Percentiles rank a stretch among this genome's conserved stretches.
Conservation (phyloP, 2,888 invertebrate genomes). For the Caenorhabditis wallacei region DNA sequence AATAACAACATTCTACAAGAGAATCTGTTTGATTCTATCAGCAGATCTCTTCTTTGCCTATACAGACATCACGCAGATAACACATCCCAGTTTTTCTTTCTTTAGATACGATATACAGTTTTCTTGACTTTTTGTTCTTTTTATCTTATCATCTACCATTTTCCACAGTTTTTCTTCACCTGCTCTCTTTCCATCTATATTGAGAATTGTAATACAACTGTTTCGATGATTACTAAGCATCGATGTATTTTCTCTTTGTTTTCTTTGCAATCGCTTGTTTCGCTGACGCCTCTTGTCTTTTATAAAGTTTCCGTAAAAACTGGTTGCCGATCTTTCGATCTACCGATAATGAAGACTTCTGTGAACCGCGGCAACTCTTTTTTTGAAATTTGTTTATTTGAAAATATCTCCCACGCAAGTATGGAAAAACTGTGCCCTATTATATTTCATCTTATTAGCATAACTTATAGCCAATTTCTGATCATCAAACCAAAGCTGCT, state of each 20-base stretch:
- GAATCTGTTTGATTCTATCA: no score
- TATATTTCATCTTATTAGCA: neutral
- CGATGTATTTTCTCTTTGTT: slow-evolving; percentile 4
- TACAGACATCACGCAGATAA: no score
- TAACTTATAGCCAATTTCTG: neutral
- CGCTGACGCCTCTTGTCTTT: slow-evolving; percentile 5
- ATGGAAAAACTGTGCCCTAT: no score
- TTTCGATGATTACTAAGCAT: slow-evolving; percentile 15
- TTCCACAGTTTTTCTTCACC: neutral
- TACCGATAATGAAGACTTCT: neutral
- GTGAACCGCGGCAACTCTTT: neutral
- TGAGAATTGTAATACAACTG: slow-evolving; percentile 5
- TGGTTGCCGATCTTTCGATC: slow-evolving; percentile 28
- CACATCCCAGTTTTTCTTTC: no score
- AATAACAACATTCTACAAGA: no score
- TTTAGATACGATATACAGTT: neutral
- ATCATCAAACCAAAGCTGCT: neutral
- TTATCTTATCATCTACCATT: slow-evolving; percentile 3
- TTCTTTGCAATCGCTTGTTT: slow-evolving; percentile 20
- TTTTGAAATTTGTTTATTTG: neutral
- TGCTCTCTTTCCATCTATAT: neutral
- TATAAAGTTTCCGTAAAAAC: neutral
- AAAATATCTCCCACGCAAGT: neutral
- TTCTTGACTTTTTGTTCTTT: slow-evolving; percentile 1
- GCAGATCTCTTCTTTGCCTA: no score